A percentile compares a stretch with the other conserved stretches of the same genome.
These are phyloP conservation scores for Tachina fera DNA, from an alignment of 2,888 invertebrate species.

Conservation along the genomic window DNA sequence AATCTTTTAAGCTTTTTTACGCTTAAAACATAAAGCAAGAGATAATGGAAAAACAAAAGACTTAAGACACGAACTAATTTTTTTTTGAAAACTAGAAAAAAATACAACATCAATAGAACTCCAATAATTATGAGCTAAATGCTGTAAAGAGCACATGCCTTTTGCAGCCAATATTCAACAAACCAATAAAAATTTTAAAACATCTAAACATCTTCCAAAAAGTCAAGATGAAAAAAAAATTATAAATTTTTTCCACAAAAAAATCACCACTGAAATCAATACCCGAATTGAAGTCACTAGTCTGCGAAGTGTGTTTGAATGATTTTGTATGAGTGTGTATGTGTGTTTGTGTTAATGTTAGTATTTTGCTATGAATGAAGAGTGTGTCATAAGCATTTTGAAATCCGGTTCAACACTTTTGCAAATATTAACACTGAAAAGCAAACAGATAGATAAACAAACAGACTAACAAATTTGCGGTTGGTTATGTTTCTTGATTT, in stretches of 20 bases:
- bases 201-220: not conserved
- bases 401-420: conserved; percentile 67
- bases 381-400: conserved; percentile 44
- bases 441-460: not conserved
- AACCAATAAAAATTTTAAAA: not conserved
- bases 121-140: not conserved
- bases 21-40: not conserved
- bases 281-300: conserved; percentile 27
- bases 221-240: not conserved
- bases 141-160: not conserved
- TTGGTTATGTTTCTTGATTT: not conserved
- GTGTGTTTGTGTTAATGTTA: not conserved
- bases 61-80: conserved; percentile 42
- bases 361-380: too few relatives aligned
- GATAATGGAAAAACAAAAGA: conserved; percentile 41
- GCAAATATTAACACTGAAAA: conserved; percentile 54
- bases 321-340: not conserved
- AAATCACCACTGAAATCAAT: conserved; percentile 15
- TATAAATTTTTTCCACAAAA: not conserved
- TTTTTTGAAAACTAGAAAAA: not conserved
- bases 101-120: not conserved
- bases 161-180: not conserved
- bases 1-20: not conserved
- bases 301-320: not conserved
- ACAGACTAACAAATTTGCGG: too few relatives aligned